Evolutionary conservation across 2,888 invertebrate species (phyloP).

Genomic region (Nasonovia ribisnigri): DNA sequence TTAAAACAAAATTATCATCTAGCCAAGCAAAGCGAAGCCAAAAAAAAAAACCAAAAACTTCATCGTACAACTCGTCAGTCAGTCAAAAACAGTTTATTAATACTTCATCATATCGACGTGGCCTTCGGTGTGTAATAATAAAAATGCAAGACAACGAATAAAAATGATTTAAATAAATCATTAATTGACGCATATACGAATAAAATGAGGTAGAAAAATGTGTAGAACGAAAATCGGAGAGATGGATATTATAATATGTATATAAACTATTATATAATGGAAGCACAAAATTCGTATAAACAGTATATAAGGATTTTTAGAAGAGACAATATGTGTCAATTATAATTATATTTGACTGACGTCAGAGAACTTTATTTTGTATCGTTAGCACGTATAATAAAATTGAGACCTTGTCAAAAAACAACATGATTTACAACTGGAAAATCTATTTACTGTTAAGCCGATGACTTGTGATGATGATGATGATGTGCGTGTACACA

Average conservation of each 20-base stretch:
- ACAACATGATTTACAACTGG: conserved; percentile 17
- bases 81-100: conserved; percentile 32
- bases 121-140: conserved; percentile 24
- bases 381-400: conserved; percentile 26
- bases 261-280: not conserved
- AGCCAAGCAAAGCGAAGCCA: not conserved
- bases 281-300: not conserved
- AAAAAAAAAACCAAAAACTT: not conserved
- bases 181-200: conserved; percentile 23
- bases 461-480: not conserved
- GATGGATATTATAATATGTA: not conserved
- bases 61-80: not conserved
- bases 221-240: not conserved
- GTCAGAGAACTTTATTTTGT: conserved; percentile 23
- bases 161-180: not conserved
- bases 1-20: not conserved
- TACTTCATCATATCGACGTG: conserved; percentile 23
- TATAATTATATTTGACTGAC: conserved; percentile 51
- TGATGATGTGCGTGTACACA: not conserved
- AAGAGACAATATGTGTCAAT: conserved; percentile 52
- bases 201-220: not conserved
- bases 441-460: conserved; percentile 29
- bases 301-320: not conserved
- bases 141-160: not conserved
- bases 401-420: conserved; percentile 55